phyloP scores from a whole-genome alignment of 2,113 vertebrate genomes.

The Malaclemys terrapin region DNA sequence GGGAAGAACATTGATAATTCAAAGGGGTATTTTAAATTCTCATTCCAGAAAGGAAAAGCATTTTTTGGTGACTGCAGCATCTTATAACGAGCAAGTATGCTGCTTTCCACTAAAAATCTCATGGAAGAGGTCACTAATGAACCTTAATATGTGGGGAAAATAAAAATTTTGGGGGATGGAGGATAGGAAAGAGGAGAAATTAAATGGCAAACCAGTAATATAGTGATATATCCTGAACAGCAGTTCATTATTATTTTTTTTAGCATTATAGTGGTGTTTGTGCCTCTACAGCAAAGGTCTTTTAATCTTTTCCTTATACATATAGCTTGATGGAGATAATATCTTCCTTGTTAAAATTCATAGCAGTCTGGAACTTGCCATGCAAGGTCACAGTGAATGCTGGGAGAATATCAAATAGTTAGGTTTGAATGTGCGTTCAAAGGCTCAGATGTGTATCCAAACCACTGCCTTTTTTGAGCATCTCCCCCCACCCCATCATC shows the following conservation, averaged over 20 bases:
- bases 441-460: not conserved
- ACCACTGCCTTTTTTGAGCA: not conserved
- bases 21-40: not conserved
- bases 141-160: not conserved
- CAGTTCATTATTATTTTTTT: not conserved
- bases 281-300: not conserved
- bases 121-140: not conserved
- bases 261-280: not conserved
- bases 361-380: fast-evolving
- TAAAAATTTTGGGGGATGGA: not conserved
- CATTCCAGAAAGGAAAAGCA: not conserved
- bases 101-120: fast-evolving
- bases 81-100: fast-evolving
- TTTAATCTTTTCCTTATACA: not conserved
- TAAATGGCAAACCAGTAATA: not conserved
- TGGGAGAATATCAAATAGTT: not conserved
- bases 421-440: not conserved
- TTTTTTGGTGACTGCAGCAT: not conserved
- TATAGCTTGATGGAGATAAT: not conserved
- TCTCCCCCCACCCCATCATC: not conserved
- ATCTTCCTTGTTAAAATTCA: not conserved
- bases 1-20: not conserved
- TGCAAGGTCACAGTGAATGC: not conserved
- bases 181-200: not conserved
- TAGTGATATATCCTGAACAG: not conserved